These are phyloP conservation scores for Lycocerus yunnanus DNA, from an alignment of 2,888 invertebrate genomes.

Conservation along the genomic window DNA sequence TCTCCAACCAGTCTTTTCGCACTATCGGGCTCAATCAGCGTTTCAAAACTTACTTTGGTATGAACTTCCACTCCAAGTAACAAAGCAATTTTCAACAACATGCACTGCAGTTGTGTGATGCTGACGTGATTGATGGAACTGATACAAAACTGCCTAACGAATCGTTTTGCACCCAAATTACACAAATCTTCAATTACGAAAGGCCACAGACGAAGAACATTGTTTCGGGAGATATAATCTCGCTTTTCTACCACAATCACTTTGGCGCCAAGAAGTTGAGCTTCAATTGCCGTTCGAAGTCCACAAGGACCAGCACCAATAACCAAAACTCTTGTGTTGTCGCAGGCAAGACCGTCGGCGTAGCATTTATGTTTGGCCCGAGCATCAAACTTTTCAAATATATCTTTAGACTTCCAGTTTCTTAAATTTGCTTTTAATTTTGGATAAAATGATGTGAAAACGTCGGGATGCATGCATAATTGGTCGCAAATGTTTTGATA, in stretches of 20 bases:
- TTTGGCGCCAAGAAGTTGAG: slow-evolving; percentile 93
- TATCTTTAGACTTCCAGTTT: slow-evolving; percentile 94
- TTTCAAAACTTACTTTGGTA: slow-evolving; percentile 89
- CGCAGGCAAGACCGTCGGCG: slow-evolving; percentile 80
- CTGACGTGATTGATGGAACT: slow-evolving; percentile 98
- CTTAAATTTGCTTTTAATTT: slow-evolving; percentile 80
- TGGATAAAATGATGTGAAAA: slow-evolving; percentile 84
- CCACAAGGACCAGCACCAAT: slow-evolving; percentile 98
- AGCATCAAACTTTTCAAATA: slow-evolving; percentile 97
- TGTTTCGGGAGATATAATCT: slow-evolving; percentile 92
- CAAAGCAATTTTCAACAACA: slow-evolving; percentile 91
- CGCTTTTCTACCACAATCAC: slow-evolving; percentile 93
- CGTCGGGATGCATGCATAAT: slow-evolving; percentile 78
- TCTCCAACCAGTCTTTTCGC: slow-evolving; percentile 77
- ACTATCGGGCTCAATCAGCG: slow-evolving; percentile 76
- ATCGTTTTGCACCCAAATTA: slow-evolving; percentile 94
- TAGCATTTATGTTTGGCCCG: slow-evolving; percentile 92
- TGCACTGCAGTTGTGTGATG: slow-evolving; percentile 94
- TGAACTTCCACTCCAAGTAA: slow-evolving; percentile 95
- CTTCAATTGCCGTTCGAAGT: slow-evolving; percentile 92
- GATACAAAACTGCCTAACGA: slow-evolving; percentile 98
- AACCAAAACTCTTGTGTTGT: slow-evolving; percentile 83
- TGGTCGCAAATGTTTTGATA: slow-evolving; percentile 86
- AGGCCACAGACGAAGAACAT: slow-evolving; percentile 97
- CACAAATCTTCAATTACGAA: slow-evolving; percentile 95